Conservation (phyloP, 2,888 invertebrate species). For the Athetis lepigone region DNA sequence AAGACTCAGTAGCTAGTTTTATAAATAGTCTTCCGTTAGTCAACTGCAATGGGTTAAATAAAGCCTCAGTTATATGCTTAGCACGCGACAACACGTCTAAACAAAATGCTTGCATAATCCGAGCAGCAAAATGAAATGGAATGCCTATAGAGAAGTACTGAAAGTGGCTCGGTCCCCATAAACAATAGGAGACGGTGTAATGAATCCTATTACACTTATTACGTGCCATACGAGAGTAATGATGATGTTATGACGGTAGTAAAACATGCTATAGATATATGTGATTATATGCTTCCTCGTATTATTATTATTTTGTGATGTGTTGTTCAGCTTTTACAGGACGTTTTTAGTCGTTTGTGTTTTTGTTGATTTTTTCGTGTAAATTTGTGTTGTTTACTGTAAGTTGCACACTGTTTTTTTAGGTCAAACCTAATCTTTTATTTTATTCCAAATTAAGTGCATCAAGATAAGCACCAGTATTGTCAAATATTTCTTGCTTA, state of each 20-base stretch:
- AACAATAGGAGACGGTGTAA: slow-evolving; percentile 52
- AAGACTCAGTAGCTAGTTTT: slow-evolving; percentile 22
- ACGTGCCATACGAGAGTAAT: slow-evolving; percentile 45
- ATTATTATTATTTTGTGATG: slow-evolving; percentile 15
- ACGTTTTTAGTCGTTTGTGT: neutral
- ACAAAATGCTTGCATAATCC: slow-evolving; percentile 42
- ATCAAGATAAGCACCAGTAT: slow-evolving; percentile 8
- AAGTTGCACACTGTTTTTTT: neutral
- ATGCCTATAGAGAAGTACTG: slow-evolving; percentile 27
- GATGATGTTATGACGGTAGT: slow-evolving; percentile 37
- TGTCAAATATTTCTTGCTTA: slow-evolving; percentile 12
- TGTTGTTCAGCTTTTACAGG: slow-evolving; percentile 18
- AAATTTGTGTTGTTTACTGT: neutral
- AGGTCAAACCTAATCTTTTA: slow-evolving; percentile 3
- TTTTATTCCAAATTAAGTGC: neutral
- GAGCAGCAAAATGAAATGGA: slow-evolving; percentile 47
- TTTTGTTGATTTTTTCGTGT: neutral
- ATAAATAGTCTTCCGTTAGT: slow-evolving; percentile 37
- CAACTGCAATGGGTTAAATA: slow-evolving; percentile 28
- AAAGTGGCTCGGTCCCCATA: slow-evolving; percentile 47
- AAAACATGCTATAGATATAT: slow-evolving; percentile 8
- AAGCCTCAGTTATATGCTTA: neutral
- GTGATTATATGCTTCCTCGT: slow-evolving; percentile 20
- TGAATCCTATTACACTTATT: slow-evolving; percentile 57
- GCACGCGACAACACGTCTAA: slow-evolving; percentile 5